Evolutionary conservation across 2,113 vertebrate genomes (phyloP), one percentile per base, ranked within the genome.

Genomic region (Upupa epops): DNA sequence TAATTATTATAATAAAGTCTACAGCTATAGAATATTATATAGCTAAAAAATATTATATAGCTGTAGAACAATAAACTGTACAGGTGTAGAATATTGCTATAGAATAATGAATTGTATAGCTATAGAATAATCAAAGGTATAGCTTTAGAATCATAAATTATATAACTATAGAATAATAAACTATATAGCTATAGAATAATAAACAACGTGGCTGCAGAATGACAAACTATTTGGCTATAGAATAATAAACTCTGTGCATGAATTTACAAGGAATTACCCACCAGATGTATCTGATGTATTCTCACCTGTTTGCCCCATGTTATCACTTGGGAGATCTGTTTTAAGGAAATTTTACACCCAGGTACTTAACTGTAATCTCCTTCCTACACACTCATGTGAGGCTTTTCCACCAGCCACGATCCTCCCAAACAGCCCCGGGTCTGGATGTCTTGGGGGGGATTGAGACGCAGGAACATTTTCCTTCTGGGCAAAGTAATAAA

Each of bases 401-500:
- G 75, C 85, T 76, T 91, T 66, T 97, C 90, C 96, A 42, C 89
- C 96, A 96, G 96, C 71, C 96, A 96, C 93, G 93, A 88, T 91
- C 81, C 85, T 88, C 90, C 68, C 94, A 92, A 95, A 95, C 88
- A 97, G 84, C 89, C 84, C 92, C 89, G 96, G 96, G 96, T 94
- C 97, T 95, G 92, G 96, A 96, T 96, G 95, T 94, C 97, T 98
- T 26, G 3, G 96, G 96, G 92, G 96, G 91, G 97, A 97, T 98
- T 97, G 94, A 97, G 91, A 97, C 92, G 87, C 94, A 96, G 96
- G 97, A 97, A 97, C 97, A 96, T 98, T 97, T 97, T 98, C 97
- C 97, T 98, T 98, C 97, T 97, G 96, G 97, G 97, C 96, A 97
- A 98, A 98, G 98, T 96, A 98, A 98, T 98, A 98, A 98, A 98